Conservation (phyloP, 2,113 vertebrate genomes). For the Neolamprologus hecqui region DNA sequence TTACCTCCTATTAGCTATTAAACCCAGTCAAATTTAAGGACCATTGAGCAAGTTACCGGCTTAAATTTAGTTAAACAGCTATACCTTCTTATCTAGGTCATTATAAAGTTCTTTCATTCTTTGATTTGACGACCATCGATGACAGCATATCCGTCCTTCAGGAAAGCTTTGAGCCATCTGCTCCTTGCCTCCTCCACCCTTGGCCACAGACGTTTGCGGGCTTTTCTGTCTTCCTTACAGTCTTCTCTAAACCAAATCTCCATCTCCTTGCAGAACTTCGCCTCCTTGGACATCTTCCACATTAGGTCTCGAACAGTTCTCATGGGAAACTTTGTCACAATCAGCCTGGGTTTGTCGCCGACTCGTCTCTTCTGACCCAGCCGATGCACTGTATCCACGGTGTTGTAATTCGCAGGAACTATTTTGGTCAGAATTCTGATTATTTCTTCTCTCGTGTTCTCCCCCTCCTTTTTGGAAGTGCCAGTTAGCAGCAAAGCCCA, state of each 20-base stretch:
- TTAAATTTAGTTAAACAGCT: background rate
- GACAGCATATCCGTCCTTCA: background rate
- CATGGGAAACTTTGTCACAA: background rate
- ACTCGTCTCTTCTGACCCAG: background rate
- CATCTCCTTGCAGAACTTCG: background rate
- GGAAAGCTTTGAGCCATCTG: background rate
- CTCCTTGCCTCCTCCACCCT: background rate
- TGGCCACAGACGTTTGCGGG: background rate
- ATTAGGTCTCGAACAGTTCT: fast-evolving
- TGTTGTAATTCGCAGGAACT: background rate
- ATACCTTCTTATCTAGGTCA: background rate
- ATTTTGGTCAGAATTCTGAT: background rate
- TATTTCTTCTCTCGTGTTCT: background rate
- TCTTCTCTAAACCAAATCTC: background rate
- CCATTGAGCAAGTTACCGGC: background rate
- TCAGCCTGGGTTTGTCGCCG: background rate
- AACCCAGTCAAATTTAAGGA: background rate
- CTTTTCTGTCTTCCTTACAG: background rate
- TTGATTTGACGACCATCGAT: background rate
- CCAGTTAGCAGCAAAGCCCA: background rate
- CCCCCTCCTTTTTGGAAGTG: fast-evolving
- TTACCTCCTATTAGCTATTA: background rate
- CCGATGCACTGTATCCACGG: background rate
- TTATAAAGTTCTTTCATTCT: background rate
- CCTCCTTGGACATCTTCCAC: background rate